These are phyloP conservation scores for Pituophis catenifer DNA, from an alignment of 2,113 vertebrate species.

Conservation along the genomic window DNA sequence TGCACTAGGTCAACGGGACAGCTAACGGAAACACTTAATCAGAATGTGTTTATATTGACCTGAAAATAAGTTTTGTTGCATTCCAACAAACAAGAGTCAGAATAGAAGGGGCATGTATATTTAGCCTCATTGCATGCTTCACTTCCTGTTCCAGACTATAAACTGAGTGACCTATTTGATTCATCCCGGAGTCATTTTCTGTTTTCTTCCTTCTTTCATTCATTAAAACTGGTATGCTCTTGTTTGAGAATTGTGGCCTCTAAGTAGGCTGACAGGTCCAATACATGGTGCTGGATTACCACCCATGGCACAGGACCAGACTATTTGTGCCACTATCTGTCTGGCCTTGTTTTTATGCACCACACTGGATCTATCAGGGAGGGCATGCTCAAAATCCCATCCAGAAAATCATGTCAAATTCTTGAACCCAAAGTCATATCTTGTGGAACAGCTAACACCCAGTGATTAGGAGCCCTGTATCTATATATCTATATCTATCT, in stretches of 20 bases:
- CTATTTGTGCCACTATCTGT: background rate
- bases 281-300: background rate
- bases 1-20: slow-evolving; percentile 54
- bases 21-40: slow-evolving; percentile 61
- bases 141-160: slow-evolving; percentile 41
- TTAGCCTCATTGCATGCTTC: slow-evolving; percentile 36
- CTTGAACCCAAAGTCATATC: background rate
- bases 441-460: background rate
- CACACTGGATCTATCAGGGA: background rate
- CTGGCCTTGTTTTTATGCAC: background rate
- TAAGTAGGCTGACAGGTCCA: background rate
- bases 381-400: background rate
- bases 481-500: no score
- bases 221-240: background rate
- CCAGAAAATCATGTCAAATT: background rate
- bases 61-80: slow-evolving; percentile 52
- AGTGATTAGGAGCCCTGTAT: background rate
- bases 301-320: background rate
- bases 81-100: slow-evolving; percentile 55
- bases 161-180: slow-evolving; percentile 26
- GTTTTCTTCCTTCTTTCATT: background rate
- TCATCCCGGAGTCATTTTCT: background rate
- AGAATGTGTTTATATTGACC: slow-evolving; percentile 47
- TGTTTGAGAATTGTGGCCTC: background rate
- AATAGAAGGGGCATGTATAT: slow-evolving; percentile 47